Evolutionary conservation across 1,140 invertebrate genomes (phyloP).

Genomic region (Stegodyphus mimosarum): DNA sequence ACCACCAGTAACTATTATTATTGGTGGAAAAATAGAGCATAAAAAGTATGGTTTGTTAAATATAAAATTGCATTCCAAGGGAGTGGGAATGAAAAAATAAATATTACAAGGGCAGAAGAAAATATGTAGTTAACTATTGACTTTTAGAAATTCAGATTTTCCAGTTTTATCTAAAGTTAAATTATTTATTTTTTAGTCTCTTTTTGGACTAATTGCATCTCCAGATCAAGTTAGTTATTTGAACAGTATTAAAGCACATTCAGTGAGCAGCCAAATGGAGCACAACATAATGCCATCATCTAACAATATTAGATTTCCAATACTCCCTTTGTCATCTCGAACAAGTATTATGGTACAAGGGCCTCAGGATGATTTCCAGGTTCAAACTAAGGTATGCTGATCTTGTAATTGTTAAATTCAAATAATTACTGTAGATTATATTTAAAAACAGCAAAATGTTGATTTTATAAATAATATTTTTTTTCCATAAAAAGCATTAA

Average conservation of each 20-base stretch:
- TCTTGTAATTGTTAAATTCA: background rate
- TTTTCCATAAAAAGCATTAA: too few species aligned
- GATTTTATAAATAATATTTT: too few species aligned
- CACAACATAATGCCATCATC: slow-evolving; percentile 36
- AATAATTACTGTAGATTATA: too few species aligned
- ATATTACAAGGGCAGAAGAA: too few species aligned
- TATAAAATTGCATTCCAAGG: too few species aligned
- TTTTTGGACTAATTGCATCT: slow-evolving; percentile 42
- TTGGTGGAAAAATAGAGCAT: too few species aligned
- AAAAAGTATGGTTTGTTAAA: too few species aligned
- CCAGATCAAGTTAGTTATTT: slow-evolving; percentile 45
- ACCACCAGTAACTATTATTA: too few species aligned
- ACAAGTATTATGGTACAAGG: background rate
- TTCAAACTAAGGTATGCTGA: background rate
- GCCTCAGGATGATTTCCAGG: background rate
- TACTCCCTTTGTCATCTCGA: slow-evolving; percentile 28
- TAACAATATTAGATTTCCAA: slow-evolving; percentile 25
- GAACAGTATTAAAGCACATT: slow-evolving; percentile 29
- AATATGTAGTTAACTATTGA: too few species aligned
- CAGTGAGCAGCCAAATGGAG: slow-evolving; percentile 44
- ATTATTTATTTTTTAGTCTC: slow-evolving; percentile 26
- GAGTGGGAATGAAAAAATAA: too few species aligned
- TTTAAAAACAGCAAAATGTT: too few species aligned
- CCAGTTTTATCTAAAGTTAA: background rate
- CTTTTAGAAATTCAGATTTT: too few species aligned